Evolutionary conservation across 2,797 vertebrate genomes (phyloP).

Genomic region (Melanogrammus aeglefinus): DNA sequence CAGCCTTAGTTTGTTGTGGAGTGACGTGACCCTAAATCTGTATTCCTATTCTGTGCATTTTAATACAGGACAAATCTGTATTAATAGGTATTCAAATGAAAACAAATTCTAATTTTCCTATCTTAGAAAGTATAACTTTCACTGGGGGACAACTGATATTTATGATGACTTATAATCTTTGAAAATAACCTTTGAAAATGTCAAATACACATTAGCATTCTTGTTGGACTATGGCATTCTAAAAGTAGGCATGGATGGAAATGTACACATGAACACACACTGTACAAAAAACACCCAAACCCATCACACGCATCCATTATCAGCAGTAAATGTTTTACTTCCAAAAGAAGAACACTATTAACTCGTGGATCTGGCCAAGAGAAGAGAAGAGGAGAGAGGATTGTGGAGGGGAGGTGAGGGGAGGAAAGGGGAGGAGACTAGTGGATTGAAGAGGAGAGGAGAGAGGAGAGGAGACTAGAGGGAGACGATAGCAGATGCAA

Average conservation of each 20-base stretch:
- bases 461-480: background rate
- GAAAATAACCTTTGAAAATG: background rate
- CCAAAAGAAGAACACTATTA: background rate
- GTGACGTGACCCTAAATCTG: background rate
- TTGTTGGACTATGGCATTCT: background rate
- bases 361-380: background rate
- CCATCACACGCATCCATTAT: background rate
- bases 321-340: background rate
- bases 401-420: background rate
- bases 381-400: constrained; percentile 10
- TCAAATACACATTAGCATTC: background rate
- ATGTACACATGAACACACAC: background rate
- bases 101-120: background rate
- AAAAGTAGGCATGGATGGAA: background rate
- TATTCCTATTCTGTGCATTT: background rate
- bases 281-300: no score
- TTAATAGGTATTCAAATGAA: background rate
- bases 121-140: background rate
- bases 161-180: background rate
- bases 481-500: no score
- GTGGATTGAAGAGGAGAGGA: no score
- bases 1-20: background rate
- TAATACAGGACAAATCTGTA: background rate
- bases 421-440: background rate
- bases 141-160: background rate